phyloP scores from a whole-genome alignment of 2,797 vertebrate genomes.

The Lutjanus campechanus region DNA sequence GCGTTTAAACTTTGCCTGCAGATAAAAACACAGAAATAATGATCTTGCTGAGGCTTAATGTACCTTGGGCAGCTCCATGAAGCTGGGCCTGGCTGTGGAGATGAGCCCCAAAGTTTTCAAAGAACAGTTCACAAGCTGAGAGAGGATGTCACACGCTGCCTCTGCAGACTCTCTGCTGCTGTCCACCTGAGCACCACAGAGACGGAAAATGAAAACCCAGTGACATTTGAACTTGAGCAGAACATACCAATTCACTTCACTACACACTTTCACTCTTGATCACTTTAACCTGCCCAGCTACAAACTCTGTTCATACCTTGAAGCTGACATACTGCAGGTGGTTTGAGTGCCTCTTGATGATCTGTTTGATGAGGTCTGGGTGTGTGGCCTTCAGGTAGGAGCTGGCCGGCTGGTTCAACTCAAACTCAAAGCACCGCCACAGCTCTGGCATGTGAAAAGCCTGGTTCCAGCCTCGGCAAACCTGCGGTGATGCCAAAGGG shows the following conservation, averaged over 20 bases:
- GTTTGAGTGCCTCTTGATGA: conserved; percentile 95
- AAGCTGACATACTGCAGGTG: conserved; percentile 98
- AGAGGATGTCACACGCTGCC: conserved; percentile 96
- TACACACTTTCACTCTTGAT: not conserved
- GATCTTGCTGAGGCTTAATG: conserved; percentile 18
- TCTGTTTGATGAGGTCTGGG: conserved; percentile 97
- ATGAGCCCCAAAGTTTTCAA: conserved; percentile 97
- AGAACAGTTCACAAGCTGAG: conserved; percentile 97
- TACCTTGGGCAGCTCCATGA: conserved; percentile 98
- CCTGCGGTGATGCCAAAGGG: conserved; percentile 71
- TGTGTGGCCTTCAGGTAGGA: conserved; percentile 97
- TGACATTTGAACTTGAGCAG: not conserved
- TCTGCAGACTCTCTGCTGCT: conserved; percentile 98
- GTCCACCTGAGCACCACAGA: conserved; percentile 89
- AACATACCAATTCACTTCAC: not conserved
- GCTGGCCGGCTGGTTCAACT: conserved; percentile 95
- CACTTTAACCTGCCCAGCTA: not conserved
- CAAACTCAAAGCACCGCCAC: conserved; percentile 98
- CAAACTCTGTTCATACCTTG: conserved; percentile 86
- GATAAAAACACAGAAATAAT: not conserved
- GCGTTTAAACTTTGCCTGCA: not conserved
- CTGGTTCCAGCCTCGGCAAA: conserved; percentile 94
- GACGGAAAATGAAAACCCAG: not conserved
- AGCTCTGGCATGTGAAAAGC: conserved; percentile 98
- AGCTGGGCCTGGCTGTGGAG: conserved; percentile 96